Conservation (phyloP, 2,797 vertebrate genomes). For the Dermochelys coriacea region DNA sequence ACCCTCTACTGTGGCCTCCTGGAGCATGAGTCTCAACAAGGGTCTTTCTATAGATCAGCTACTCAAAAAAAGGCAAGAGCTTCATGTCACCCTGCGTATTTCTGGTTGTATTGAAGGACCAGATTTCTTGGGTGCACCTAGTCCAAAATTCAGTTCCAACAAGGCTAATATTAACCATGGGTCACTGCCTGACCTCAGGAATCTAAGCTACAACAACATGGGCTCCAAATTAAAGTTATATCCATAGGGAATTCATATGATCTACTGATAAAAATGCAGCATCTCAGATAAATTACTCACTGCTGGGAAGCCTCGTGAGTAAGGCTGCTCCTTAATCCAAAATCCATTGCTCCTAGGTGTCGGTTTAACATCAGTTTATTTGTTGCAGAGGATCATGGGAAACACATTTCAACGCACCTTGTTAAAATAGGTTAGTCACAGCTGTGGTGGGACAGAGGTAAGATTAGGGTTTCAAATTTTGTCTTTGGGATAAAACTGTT, state of each 20-base stretch:
- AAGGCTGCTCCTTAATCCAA: not conserved
- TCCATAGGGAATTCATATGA: not conserved
- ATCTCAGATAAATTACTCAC: accelerated
- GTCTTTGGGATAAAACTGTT: constrained; percentile 30
- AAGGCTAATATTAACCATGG: constrained; percentile 36
- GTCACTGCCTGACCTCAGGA: constrained; percentile 7
- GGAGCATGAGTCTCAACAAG: constrained; percentile 47
- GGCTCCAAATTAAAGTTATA: not conserved
- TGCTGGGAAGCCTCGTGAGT: not conserved
- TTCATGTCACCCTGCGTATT: constrained; percentile 23
- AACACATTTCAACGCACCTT: not conserved
- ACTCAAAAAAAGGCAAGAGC: constrained; percentile 40
- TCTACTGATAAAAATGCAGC: not conserved
- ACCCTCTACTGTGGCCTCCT: constrained; percentile 4
- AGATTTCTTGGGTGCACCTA: constrained; percentile 6
- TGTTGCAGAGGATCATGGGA: not conserved
- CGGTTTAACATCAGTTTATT: not conserved
- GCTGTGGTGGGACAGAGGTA: not conserved
- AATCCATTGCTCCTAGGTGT: not conserved
- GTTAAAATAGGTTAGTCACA: not conserved
- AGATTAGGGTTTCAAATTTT: not conserved
- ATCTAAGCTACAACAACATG: not conserved
- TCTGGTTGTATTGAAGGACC: constrained; percentile 37
- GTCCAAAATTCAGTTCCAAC: not conserved
- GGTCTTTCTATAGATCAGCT: constrained; percentile 31